Evolutionary conservation across 2,888 invertebrate genomes (phyloP), one percentile per base, ranked within the genome.

Genomic region (Pristionchus japonicus): DNA sequence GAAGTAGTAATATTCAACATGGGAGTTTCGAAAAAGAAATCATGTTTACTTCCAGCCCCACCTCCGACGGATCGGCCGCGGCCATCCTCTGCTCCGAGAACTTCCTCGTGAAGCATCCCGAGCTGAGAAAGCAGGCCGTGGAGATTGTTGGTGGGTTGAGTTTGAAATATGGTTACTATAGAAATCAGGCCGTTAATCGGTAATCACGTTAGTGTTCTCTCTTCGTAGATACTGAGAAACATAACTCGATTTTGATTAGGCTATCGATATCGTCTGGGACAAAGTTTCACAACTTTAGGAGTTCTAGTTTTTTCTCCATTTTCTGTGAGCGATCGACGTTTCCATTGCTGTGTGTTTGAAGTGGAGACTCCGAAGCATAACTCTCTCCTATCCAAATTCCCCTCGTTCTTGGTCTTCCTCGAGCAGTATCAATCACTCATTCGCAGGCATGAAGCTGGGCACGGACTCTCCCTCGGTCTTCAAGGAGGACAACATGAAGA

Each of bases 11-110:
- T 27, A 43, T 23, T 15, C 43, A 23, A n/a, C n/a, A n/a, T n/a
- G n/a, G n/a, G n/a, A n/a, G n/a, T n/a, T n/a, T n/a, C n/a, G n/a
- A n/a, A n/a, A n/a, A n/a, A n/a, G n/a, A n/a, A n/a, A n/a, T n/a
- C n/a, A n/a, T n/a, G n/a, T n/a, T n/a, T n/a, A n/a, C n/a, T 67
- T 90, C n/a, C 49, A 95, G 95, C 94, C 99, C 99, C 0, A 99
- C 99, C 0, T 98, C 98, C 82, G 98, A 99, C 95, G 99, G 99
- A n/a, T 96, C 98, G 0, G 99, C 97, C 40, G 98, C 98, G 40
- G 98, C 97, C 0, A 96, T 99, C 89, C 93, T 99, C 70, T 98
- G 97, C 90, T 97, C 97, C 17, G 98, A 99, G 95, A 96, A 96
- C 23, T 99, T 98, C 95, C 98, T 99, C 1, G 91, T 91, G 57